Base-by-base conservation (phyloP, 2,113 vertebrate species). In the Lynx canadensis region DNA sequence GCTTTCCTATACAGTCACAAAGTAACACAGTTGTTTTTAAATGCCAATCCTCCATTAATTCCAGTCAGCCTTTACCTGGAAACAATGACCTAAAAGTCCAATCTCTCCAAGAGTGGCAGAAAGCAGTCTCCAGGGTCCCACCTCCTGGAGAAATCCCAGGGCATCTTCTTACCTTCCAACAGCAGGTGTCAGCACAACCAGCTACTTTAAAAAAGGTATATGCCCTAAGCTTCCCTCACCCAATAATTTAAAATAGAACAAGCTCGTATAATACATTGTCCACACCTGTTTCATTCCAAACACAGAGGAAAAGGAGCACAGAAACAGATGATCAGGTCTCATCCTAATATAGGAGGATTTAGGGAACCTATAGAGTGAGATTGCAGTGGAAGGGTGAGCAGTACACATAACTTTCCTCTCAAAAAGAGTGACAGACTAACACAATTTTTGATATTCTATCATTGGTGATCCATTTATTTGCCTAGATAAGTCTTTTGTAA, bases 181-280 rank as follows among this genome's bases (percentile, higher is more conserved):
- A 25, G 25, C n/a, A 60, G 52, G 18, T 65, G 52, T 78, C 68
- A 91, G 38, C 25, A 84, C 14, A 55, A 74, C 65, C 69, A 76
- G 48, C 10, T 33, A 27, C 25, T 69, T 38, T 36, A 55, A 78
- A 91, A 82, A 88, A 55, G 19, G 29, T 60, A 12, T 6, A 4
- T 57, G 55, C 27, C 83, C 85, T 1, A 8, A 94, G 80, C 1
- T 68, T 12, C 18, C 50, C 36, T 78, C 74, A 48, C 41, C 41
- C 27, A 29, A 57, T 38, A n/a, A 91, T 88, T 80, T 96, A 84
- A 92, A 95, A 89, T 31, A 93, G 57, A 88, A 91, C 10, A 25
- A 93, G 48, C 25, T 76, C 83, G 41, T 19, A 45, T 41, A 68
- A 89, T 60, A 31, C n/a, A 78, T 9, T 48, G 45, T 25, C 48